Evolutionary conservation across 2,888 invertebrate genomes (phyloP).

Genomic region (Taphrorychus bicolor): DNA sequence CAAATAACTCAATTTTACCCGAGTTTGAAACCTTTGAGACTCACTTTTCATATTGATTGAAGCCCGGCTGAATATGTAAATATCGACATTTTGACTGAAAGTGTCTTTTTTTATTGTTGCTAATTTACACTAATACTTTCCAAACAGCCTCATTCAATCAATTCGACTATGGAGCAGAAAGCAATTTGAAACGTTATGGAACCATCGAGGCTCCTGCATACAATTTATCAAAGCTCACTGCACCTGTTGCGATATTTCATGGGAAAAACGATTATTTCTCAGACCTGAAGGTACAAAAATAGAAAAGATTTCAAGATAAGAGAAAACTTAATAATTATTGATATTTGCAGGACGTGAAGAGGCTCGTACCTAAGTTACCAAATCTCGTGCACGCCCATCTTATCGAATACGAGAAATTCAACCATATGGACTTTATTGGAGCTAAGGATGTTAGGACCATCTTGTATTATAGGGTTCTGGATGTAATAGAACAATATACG

Average conservation of each 20-base stretch:
- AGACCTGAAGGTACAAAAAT: not conserved
- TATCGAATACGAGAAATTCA: slow-evolving; percentile 42
- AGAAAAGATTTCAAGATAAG: slow-evolving; percentile 3
- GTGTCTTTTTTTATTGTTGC: no score
- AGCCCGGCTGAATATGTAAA: no score
- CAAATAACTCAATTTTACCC: no score
- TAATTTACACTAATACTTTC: no score
- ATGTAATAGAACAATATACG: slow-evolving; percentile 21
- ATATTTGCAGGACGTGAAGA: slow-evolving; percentile 62
- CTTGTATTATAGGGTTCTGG: slow-evolving; percentile 28
- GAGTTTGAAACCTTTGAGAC: no score
- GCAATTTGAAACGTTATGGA: slow-evolving; percentile 52
- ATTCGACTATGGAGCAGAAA: slow-evolving; percentile 63
- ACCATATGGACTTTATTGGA: slow-evolving; percentile 45
- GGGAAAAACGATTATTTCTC: slow-evolving; percentile 14
- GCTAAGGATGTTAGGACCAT: slow-evolving; percentile 40
- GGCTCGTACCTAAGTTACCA: slow-evolving; percentile 61
- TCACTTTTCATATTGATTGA: no score
- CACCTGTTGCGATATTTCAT: slow-evolving; percentile 16
- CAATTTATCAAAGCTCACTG: slow-evolving; percentile 53
- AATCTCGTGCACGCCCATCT: slow-evolving; percentile 46
- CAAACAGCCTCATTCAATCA: slow-evolving; percentile 56
- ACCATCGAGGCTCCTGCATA: slow-evolving; percentile 58
- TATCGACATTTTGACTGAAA: no score
- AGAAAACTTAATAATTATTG: no score